phyloP scores from a whole-genome alignment of 2,888 invertebrate genomes.

The Ecliptopera silaceata region DNA sequence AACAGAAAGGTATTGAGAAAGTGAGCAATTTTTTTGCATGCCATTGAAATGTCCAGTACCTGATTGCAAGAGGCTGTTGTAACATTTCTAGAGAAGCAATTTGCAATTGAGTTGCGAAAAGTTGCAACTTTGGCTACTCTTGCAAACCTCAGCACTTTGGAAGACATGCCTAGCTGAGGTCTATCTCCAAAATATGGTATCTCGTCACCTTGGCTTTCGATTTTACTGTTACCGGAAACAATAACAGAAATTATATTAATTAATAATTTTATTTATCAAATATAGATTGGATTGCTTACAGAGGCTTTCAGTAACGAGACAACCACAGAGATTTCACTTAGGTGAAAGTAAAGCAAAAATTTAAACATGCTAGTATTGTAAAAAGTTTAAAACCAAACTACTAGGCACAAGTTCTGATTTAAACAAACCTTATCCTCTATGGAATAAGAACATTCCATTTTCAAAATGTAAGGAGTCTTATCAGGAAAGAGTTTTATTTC shows the following conservation, averaged over 20 bases:
- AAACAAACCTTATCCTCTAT: slow-evolving; percentile 65
- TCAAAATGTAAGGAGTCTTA: slow-evolving; percentile 48
- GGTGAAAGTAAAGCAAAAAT: not conserved
- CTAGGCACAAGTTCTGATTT: slow-evolving; percentile 27
- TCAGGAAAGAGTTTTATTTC: slow-evolving; percentile 74
- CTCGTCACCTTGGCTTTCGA: slow-evolving; percentile 67
- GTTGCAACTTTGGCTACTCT: slow-evolving; percentile 45
- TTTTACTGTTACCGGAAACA: slow-evolving; percentile 65
- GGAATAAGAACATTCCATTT: slow-evolving; percentile 47
- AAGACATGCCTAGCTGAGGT: slow-evolving; percentile 62
- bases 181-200: slow-evolving; percentile 54
- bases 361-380: slow-evolving; percentile 5
- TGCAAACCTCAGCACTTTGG: slow-evolving; percentile 56
- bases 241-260: slow-evolving; percentile 42
- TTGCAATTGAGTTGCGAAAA: slow-evolving; percentile 56
- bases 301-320: slow-evolving; percentile 57
- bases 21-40: not conserved
- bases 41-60: slow-evolving; percentile 59
- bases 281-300: not conserved
- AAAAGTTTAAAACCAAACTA: slow-evolving; percentile 28
- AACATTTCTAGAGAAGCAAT: slow-evolving; percentile 65
- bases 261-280: slow-evolving; percentile 2
- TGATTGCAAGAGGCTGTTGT: slow-evolving; percentile 69
- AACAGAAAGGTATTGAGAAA: too few relatives aligned
- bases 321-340: slow-evolving; percentile 54